Conservation (phyloP, 1,140 invertebrate species). For the Bombus vancouverensis region DNA sequence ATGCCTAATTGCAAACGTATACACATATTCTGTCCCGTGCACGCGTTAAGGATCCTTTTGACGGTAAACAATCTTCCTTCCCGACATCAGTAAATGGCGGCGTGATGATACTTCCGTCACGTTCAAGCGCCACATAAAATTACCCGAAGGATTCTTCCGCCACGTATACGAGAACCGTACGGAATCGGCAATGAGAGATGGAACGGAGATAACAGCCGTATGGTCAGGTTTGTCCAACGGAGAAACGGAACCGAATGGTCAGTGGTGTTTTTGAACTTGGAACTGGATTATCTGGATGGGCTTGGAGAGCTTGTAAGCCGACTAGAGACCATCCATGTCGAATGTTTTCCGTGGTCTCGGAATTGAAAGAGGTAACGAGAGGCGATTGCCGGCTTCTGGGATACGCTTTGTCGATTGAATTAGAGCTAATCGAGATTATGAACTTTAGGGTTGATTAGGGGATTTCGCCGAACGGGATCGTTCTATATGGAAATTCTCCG, state of each 20-base stretch:
- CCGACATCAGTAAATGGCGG: constrained; percentile 48
- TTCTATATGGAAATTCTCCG: background rate
- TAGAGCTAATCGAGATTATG: constrained; percentile 12
- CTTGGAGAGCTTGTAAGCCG: constrained; percentile 20
- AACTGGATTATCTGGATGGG: constrained; percentile 22
- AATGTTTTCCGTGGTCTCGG: constrained; percentile 26
- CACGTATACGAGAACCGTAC: constrained; percentile 25
- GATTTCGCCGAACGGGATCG: background rate
- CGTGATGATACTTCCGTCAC: constrained; percentile 63
- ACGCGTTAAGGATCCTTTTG: background rate
- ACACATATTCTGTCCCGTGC: background rate
- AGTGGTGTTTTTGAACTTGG: constrained; percentile 31
- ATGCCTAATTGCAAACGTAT: background rate
- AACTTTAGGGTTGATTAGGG: background rate
- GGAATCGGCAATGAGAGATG: constrained; percentile 30
- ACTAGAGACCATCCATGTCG: background rate
- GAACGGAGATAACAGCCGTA: background rate
- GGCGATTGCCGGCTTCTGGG: background rate
- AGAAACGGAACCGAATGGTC: background rate
- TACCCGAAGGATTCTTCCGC: constrained; percentile 52
- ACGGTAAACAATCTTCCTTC: background rate
- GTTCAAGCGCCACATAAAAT: constrained; percentile 54
- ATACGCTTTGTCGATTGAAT: constrained; percentile 6
- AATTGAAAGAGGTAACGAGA: constrained; percentile 16
- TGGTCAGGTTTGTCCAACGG: background rate